Evolutionary conservation across 1,140 invertebrate genomes (phyloP), one percentile per base, ranked within the genome.

Genomic region (Tribolium madens): DNA sequence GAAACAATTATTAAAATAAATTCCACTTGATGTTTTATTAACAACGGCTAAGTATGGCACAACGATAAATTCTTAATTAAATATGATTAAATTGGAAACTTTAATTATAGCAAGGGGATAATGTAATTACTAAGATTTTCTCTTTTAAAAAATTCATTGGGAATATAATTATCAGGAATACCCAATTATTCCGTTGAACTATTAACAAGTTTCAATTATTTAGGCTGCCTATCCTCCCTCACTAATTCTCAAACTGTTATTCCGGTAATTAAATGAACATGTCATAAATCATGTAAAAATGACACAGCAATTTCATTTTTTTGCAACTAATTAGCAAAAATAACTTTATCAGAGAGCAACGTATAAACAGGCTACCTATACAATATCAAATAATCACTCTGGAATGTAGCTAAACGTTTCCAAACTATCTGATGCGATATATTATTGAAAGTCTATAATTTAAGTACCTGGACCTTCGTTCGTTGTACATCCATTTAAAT

Each of bases 371-470:
- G 17, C 47, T 71, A 50, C 7, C 15, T 69, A 36, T 69, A 69
- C 36, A n/a, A n/a, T n/a, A 69, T 69, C 52, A 21, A 33, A 64
- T 64, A 33, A 64, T 64, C 33, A 64, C 21, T 33, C 17, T 13
- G 26, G 68, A 48, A 71, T 47, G 47, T 71, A 71, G 68, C 46
- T 71, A 71, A 71, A 71, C 68, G 68, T 71, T 73, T 73, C 48
- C 31, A 73, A 73, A 57, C 48, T 36, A 73, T 73, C 47, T 73
- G 14, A 69, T 70, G 74, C 50, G 74, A 76, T 76, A 76, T 76
- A 76, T 76, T 76, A 76, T 76, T 76, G 64, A 76, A 76, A 53
- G 74, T 57, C 74, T 76, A 64, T 76, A 76, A 76, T 76, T 76
- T 76, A 42, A 69, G 74, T 53, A 69, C 68, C 64, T 64, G 57